Base-by-base conservation (phyloP, 2,888 invertebrate species). In the Dryococelus australis region DNA sequence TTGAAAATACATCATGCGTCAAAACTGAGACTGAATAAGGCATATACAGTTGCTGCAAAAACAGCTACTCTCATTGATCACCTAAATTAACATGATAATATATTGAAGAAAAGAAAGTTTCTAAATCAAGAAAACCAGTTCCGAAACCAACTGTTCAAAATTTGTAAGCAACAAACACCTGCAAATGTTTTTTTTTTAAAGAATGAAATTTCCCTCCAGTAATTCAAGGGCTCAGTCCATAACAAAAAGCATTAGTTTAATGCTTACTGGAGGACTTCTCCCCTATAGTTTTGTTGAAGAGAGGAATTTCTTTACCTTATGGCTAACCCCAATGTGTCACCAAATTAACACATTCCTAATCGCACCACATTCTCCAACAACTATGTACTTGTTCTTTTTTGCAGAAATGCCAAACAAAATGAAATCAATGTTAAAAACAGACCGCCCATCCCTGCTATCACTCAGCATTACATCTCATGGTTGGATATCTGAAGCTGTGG, bases 401-500 rank as follows among this genome's bases (percentile, higher is more conserved):
- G 83, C 10, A 43, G 12, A 27, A 35, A 83, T 43, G 28, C 83
- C n/a, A 6, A 12, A 20, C 0, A 83, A 83, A 83, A 27, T 27
- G 27, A 83, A 83, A 24, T 26, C 6, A 35, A 43, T 83, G 35
- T 27, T 83, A 13, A 83, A 83, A 83, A 35, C 43, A 83, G 12
- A 83, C 28, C 26, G 13, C 28, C 83, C 83, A 27, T 28, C 83
- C 12, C 83, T 83, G 16, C 83, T 16, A 13, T 83, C 83, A 13
- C 83, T 83, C 13, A 83, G 83, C 43, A 83, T 83, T 43, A 83
- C 83, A 13, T 83, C 83, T 35, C 27, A 83, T 83, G 83, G 83
- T 83, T 83, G 83, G 83, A 83, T 27, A 83, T 83, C 83, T 83
- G 35, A 26, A 43, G 83, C 27, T 8, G 83, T 83, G n/a, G 83